phyloP scores from a whole-genome alignment of 2,888 invertebrate genomes.

The Sycophila texana region DNA sequence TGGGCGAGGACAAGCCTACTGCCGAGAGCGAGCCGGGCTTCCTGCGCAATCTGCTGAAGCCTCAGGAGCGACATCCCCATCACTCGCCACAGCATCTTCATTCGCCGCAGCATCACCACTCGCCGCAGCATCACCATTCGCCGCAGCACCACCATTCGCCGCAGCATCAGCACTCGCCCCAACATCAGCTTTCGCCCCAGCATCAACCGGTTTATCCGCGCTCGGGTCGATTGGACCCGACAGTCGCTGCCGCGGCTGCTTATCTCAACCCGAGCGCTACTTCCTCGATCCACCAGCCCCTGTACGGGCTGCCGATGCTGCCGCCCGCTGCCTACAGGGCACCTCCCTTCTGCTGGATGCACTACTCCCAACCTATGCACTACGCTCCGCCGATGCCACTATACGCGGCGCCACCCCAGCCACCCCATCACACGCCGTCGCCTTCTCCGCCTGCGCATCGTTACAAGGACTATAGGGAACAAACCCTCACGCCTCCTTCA shows the following conservation, averaged over 20 bases:
- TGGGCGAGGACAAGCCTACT: conserved; percentile 81
- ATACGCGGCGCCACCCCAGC: conserved; percentile 74
- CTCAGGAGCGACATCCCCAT: conserved; percentile 68
- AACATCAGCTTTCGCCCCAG: conserved; percentile 29
- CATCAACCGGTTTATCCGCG: conserved; percentile 45
- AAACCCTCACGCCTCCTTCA: conserved; percentile 74
- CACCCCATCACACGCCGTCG: conserved; percentile 65
- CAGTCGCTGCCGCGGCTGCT: conserved; percentile 68
- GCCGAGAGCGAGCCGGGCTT: conserved; percentile 68
- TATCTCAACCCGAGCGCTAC: conserved; percentile 53
- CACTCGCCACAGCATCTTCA: conserved; percentile 3
- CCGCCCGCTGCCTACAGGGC: conserved; percentile 76
- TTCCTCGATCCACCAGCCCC: conserved; percentile 69
- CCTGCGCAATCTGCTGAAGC: conserved; percentile 71
- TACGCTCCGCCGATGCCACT: conserved; percentile 75
- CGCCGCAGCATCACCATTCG: conserved; percentile 19
- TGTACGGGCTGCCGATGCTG: conserved; percentile 73
- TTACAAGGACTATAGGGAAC: conserved; percentile 75
- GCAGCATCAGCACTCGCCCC: conserved; percentile 40
- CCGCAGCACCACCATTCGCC: conserved; percentile 34
- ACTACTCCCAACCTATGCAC: conserved; percentile 76
- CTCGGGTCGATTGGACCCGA: conserved; percentile 69
- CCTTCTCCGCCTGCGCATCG: conserved; percentile 72
- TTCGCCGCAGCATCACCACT: conserved; percentile 22
- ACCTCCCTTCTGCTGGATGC: conserved; percentile 76